Base-by-base conservation (phyloP, 2,797 vertebrate species). In the Microhierax caerulescens region DNA sequence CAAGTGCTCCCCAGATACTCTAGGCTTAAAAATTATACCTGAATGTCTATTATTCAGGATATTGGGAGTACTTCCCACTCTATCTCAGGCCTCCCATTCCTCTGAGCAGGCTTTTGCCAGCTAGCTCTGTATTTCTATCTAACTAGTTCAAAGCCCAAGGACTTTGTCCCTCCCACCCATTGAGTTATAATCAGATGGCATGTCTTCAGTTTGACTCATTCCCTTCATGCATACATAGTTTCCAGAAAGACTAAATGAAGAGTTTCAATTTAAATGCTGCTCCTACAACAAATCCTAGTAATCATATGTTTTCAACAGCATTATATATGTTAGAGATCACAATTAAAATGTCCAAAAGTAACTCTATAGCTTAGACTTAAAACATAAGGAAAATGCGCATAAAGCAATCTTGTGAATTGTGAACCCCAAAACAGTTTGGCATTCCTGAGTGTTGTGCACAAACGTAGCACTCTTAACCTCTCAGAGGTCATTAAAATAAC, bases 141-240 rank as follows among this genome's bases (percentile, higher is more conserved):
- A 91, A 93, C 61, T 36, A 51, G 70, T 48, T 92, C 67, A 93
- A 72, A 92, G 67, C 90, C 72, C 63, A 85, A 90, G 93, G 96
- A 96, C 95, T 95, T 90, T 81, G 92, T 88, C 88, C 93, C 68
- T 95, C 76, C 70, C 68, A 72, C 43, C 34, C 69, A 51, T 4
- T 69, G 91, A 87, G 65, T 85, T 97, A 57, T 67, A 94, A 86
- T 95, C 82, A 90, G 84, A 54, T 73, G 63, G 83, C 83, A 61
- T n/a, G 72, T 93, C 94, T 95, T 90, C 27, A 43, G n/a, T 82
- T 94, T 92, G 84, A 96, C 75, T 96, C 93, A 86, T 57, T 90
- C 75, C 45, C 45, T 92, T 95, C 88, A 69, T 11, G 48, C 67
- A 60, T 32, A 57, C 11, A 16, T 30, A n/a, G 34, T 85, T 93